Evolutionary conservation across 2,888 invertebrate species (phyloP).

Genomic region (Tridacna gigas): DNA sequence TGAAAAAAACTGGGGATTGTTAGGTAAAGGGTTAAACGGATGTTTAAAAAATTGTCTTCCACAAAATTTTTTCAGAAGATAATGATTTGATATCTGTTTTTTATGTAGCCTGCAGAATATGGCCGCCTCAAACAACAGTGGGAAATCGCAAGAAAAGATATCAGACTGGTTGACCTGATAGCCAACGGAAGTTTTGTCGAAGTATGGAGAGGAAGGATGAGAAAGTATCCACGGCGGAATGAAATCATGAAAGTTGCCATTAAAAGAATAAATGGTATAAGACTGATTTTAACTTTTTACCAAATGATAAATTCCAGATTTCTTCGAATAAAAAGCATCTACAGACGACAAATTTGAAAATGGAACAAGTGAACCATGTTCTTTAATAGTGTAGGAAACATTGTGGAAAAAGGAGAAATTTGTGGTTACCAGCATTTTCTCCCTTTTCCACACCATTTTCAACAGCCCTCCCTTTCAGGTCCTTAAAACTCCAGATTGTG

Average conservation of each 20-base stretch:
- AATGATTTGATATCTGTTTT: too few relatives aligned
- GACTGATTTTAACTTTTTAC: neutral
- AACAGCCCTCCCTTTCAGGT: too few relatives aligned
- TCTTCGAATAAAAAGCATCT: too few relatives aligned
- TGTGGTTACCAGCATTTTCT: too few relatives aligned
- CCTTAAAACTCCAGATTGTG: too few relatives aligned
- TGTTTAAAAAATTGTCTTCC: too few relatives aligned
- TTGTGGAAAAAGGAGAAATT: neutral
- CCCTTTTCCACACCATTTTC: too few relatives aligned
- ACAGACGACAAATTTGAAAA: neutral
- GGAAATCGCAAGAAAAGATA: slow-evolving; percentile 78
- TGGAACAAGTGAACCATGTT: too few relatives aligned
- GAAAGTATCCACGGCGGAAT: slow-evolving; percentile 72
- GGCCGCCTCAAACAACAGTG: slow-evolving; percentile 76
- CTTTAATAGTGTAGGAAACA: neutral
- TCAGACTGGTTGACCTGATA: slow-evolving; percentile 76
- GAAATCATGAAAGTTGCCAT: slow-evolving; percentile 78
- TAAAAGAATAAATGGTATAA: slow-evolving; percentile 76
- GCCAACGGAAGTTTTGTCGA: slow-evolving; percentile 78
- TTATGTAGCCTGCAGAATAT: slow-evolving; percentile 72
- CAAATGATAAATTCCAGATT: too few relatives aligned
- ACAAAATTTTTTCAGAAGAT: too few relatives aligned
- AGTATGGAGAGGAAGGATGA: slow-evolving; percentile 80
- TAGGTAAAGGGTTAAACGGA: too few relatives aligned
- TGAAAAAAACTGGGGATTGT: too few relatives aligned